These are phyloP conservation scores for Glyptemys insculpta DNA, from an alignment of 2,797 vertebrate species.

Conservation along the genomic window DNA sequence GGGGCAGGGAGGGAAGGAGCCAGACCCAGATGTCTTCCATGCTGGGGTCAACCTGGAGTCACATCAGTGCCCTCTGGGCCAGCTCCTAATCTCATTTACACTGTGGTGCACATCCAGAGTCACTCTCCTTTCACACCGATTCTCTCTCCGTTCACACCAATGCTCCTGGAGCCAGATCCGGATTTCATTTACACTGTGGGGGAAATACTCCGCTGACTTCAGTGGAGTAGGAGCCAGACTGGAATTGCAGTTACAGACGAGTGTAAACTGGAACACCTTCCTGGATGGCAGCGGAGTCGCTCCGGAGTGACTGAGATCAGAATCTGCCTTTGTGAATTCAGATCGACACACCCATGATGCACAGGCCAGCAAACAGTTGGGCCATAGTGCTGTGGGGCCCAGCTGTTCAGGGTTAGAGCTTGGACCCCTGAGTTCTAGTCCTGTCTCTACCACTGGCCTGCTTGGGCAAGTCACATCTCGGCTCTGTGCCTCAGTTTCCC, in stretches of 20 bases:
- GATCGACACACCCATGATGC: neutral
- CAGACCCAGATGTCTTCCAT: neutral
- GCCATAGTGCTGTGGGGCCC: too few species aligned
- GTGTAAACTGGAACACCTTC: too few species aligned
- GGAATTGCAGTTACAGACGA: too few species aligned
- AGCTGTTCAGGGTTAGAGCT: neutral
- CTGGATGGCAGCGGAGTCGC: too few species aligned
- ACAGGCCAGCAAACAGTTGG: neutral
- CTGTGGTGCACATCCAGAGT: too few species aligned
- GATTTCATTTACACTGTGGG: neutral
- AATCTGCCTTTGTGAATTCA: too few species aligned
- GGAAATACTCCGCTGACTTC: neutral
- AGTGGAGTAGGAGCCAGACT: neutral
- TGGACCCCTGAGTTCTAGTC: neutral
- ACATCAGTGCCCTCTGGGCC: too few species aligned
- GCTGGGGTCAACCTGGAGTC: neutral
- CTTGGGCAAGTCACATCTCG: too few species aligned
- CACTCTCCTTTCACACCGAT: too few species aligned
- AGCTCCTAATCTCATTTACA: neutral
- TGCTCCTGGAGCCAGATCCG: neutral
- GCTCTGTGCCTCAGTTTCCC: neutral
- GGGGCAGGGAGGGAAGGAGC: neutral
- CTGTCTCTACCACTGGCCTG: neutral
- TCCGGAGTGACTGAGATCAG: too few species aligned
- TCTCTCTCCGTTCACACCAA: neutral